A percentile compares a stretch with the other conserved stretches of the same genome.
Evolutionary conservation across 2,888 invertebrate genomes (phyloP).

Genomic region (Xiphydria camelus): DNA sequence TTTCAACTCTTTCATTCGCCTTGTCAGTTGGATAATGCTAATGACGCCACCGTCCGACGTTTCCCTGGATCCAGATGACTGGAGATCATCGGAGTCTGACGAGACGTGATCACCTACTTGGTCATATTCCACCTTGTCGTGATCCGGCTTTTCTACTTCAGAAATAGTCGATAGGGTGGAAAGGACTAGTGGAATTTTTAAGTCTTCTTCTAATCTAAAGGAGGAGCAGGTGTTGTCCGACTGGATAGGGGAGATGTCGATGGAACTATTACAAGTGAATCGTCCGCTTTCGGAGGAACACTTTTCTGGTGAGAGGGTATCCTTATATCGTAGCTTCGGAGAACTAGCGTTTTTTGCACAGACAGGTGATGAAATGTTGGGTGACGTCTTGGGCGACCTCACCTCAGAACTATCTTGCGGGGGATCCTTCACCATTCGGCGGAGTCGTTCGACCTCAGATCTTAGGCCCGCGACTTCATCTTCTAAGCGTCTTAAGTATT

Average conservation of each 20-base stretch:
- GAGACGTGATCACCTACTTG: constrained; percentile 58
- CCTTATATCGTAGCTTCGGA: constrained; percentile 46
- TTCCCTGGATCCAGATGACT: constrained; percentile 67
- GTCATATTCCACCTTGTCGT: constrained; percentile 10
- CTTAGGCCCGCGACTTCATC: constrained; percentile 29
- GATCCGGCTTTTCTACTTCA: constrained; percentile 20
- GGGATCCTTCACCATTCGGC: constrained; percentile 21
- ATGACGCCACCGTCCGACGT: constrained; percentile 28
- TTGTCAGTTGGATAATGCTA: not conserved
- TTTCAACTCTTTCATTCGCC: not conserved
- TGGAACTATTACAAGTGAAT: constrained; percentile 26
- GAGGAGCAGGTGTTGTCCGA: constrained; percentile 15
- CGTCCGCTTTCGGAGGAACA: constrained; percentile 28
- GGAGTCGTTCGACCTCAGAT: constrained; percentile 29
- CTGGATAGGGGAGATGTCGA: constrained; percentile 28
- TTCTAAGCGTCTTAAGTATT: constrained; percentile 28
- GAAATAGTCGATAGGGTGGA: constrained; percentile 20
- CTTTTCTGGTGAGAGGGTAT: constrained; percentile 7
- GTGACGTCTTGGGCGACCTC: constrained; percentile 11
- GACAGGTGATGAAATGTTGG: constrained; percentile 1
- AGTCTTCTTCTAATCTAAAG: constrained; percentile 17
- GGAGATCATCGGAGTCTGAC: constrained; percentile 61
- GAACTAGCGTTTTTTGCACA: constrained; percentile 41
- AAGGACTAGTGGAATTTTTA: constrained; percentile 16
- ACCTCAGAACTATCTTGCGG: constrained; percentile 8